Conservation (phyloP, 1,140 invertebrate species). For the Diorhabda sublineata region DNA sequence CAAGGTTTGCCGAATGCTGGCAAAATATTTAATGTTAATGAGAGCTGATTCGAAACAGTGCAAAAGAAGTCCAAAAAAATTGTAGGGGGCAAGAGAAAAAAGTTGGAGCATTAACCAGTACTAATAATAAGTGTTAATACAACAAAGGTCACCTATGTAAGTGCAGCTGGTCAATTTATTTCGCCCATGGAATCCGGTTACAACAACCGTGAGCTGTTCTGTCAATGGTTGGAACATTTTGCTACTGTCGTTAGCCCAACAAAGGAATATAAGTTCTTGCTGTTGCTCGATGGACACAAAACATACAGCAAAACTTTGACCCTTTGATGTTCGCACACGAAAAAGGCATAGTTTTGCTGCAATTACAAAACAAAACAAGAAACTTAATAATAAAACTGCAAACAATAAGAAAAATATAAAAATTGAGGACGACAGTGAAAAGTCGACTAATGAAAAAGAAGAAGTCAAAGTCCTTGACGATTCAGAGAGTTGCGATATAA, state of each 20-base stretch:
- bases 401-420: too few species aligned
- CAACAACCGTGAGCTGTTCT: conserved; percentile 34
- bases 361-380: conserved; percentile 29
- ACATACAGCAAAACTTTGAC: conserved; percentile 31
- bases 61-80: neutral
- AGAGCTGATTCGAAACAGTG: too few species aligned
- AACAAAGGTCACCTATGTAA: conserved; percentile 37
- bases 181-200: conserved; percentile 35
- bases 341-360: conserved; percentile 26
- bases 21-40: too few species aligned
- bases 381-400: conserved; percentile 40
- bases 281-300: conserved; percentile 37
- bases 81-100: neutral
- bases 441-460: too few species aligned
- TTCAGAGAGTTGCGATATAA: too few species aligned
- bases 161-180: conserved; percentile 38
- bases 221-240: conserved; percentile 31
- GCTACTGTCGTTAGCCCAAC: conserved; percentile 20
- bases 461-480: too few species aligned
- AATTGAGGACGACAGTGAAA: too few species aligned
- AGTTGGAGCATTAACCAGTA: conserved; percentile 16
- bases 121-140: too few species aligned
- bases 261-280: conserved; percentile 34
- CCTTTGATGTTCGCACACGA: conserved; percentile 24
- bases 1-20: too few species aligned